phyloP scores from a whole-genome alignment of 2,888 invertebrate species.

The Polydesmus complanatus region DNA sequence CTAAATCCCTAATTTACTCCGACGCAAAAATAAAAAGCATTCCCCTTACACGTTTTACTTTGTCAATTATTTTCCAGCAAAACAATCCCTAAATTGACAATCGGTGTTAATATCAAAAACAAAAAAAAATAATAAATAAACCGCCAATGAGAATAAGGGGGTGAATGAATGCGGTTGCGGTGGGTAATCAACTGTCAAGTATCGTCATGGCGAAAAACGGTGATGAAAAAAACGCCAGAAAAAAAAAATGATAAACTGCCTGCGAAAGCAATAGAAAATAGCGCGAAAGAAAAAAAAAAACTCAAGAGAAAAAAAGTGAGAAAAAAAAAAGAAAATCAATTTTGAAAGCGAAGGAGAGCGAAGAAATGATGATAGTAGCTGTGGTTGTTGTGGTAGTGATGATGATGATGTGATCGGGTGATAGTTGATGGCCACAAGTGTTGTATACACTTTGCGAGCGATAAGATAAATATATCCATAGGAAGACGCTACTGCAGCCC shows the following conservation, averaged over 20 bases:
- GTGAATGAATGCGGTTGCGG: neutral
- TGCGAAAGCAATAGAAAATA: neutral
- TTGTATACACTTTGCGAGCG: neutral
- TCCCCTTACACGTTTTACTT: too few relatives aligned
- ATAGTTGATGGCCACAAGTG: neutral
- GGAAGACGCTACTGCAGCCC: neutral
- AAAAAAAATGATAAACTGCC: neutral
- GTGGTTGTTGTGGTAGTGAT: neutral
- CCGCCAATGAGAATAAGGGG: too few relatives aligned
- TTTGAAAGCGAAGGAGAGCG: neutral
- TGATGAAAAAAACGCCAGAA: neutral
- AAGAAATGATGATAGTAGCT: neutral
- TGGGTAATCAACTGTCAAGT: neutral
- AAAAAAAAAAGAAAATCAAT: neutral
- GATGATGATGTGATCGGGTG: neutral
- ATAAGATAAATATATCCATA: neutral
- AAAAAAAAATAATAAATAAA: too few relatives aligned
- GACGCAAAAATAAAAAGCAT: too few relatives aligned
- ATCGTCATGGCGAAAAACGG: neutral
- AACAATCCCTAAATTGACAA: too few relatives aligned
- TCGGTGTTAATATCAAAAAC: too few relatives aligned
- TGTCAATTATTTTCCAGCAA: too few relatives aligned
- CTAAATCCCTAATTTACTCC: too few relatives aligned
- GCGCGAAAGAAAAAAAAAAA: neutral
- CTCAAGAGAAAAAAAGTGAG: neutral